Evolutionary conservation across 2,797 vertebrate genomes (phyloP).

Genomic region (Urocyon cinereoargenteus): DNA sequence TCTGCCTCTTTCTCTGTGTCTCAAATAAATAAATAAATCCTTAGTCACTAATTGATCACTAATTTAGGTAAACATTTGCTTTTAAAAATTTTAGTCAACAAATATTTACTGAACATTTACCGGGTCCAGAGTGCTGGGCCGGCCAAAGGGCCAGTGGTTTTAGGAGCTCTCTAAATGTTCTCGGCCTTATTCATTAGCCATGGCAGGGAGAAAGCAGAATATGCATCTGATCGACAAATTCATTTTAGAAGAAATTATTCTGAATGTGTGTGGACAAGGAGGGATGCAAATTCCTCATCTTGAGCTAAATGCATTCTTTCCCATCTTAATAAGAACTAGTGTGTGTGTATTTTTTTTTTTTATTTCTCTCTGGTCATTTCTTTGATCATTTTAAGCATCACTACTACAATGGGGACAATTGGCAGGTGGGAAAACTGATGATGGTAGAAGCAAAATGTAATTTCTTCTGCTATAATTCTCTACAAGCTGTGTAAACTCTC

Average conservation of each 20-base stretch:
- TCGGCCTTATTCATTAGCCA: background rate
- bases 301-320: slow-evolving; percentile 43
- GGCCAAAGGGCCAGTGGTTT: background rate
- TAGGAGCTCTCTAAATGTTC: background rate
- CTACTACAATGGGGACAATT: background rate
- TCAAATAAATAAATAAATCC: background rate
- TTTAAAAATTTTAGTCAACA: slow-evolving; percentile 28
- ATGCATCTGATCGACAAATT: background rate
- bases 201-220: background rate
- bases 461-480: slow-evolving; percentile 83
- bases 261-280: background rate
- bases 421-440: slow-evolving; percentile 77
- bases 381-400: slow-evolving; percentile 13
- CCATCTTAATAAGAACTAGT: slow-evolving; percentile 32
- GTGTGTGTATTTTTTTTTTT: slow-evolving; percentile 32
- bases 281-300: slow-evolving; percentile 1
- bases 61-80: background rate
- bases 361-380: background rate
- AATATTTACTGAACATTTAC: background rate
- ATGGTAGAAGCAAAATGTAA: slow-evolving; percentile 80
- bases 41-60: background rate
- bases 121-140: background rate
- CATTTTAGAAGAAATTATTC: slow-evolving; percentile 44
- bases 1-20: too few relatives aligned
- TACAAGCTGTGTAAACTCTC: slow-evolving; percentile 84